phyloP scores from a whole-genome alignment of 2,797 vertebrate species.

The Clarias pachynema region DNA sequence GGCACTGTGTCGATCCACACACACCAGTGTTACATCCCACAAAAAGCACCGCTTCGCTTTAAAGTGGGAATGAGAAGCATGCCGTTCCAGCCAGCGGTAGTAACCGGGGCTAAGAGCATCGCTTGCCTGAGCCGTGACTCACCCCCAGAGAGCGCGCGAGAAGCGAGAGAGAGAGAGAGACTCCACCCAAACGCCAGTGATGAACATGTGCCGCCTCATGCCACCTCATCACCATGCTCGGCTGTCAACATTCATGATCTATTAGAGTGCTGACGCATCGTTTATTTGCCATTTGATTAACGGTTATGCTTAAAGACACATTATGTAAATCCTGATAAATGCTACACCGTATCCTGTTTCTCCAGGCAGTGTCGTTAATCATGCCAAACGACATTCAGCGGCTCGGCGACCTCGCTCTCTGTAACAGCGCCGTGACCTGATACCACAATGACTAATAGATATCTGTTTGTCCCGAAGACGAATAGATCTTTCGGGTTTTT shows the following conservation, averaged over 20 bases:
- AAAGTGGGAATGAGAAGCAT: slow-evolving; percentile 14
- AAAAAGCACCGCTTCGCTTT: not conserved
- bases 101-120: slow-evolving; percentile 10
- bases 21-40: not conserved
- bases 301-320: not conserved
- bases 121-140: slow-evolving; percentile 32
- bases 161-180: not conserved
- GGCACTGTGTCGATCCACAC: not conserved
- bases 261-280: not conserved
- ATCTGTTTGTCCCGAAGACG: not conserved
- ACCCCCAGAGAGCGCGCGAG: not conserved
- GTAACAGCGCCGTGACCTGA: not conserved
- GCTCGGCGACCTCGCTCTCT: no score
- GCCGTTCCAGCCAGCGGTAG: slow-evolving; percentile 28
- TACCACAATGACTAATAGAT: no score
- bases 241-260: slow-evolving; percentile 1
- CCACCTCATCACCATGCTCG: slow-evolving; percentile 8
- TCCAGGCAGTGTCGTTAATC: not conserved
- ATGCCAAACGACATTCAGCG: not conserved
- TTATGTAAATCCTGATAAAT: slow-evolving; percentile 16
- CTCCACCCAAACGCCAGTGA: slow-evolving; percentile 21
- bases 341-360: not conserved
- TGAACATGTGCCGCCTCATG: not conserved
- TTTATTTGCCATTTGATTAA: slow-evolving; percentile 10
- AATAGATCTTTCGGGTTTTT: not conserved